These are phyloP conservation scores for Actenoides lindsayi DNA, from an alignment of 2,113 vertebrate genomes.

Conservation along the genomic window DNA sequence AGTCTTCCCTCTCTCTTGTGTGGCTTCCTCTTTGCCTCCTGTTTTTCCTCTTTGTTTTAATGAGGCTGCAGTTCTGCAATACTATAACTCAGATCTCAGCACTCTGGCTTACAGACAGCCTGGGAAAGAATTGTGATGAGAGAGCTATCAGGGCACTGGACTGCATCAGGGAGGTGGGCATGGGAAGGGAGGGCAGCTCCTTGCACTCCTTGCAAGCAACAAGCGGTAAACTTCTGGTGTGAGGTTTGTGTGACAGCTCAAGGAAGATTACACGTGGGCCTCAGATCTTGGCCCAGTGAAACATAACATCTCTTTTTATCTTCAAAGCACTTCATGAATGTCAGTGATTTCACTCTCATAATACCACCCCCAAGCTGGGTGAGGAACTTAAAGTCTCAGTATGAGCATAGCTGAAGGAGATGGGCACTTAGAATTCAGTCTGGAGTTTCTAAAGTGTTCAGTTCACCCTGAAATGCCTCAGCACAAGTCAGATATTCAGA, in stretches of 20 bases:
- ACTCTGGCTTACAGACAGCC: not conserved
- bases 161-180: not conserved
- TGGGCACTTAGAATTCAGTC: not conserved
- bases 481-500: not conserved
- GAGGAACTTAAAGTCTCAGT: not conserved
- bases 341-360: not conserved
- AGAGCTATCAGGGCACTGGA: not conserved
- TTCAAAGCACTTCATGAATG: not conserved
- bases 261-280: not conserved
- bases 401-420: not conserved
- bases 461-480: not conserved
- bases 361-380: not conserved
- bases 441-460: not conserved
- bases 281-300: not conserved
- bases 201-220: not conserved
- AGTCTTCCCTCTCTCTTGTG: not conserved
- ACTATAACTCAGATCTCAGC: not conserved
- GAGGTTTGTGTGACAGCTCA: not conserved
- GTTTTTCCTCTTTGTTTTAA: not conserved
- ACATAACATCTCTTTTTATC: constrained; percentile 2
- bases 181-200: not conserved
- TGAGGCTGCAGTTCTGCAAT: not conserved
- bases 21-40: not conserved
- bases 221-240: not conserved
- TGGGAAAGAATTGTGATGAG: not conserved